phyloP scores from a whole-genome alignment of 2,113 vertebrate genomes.

The Colinus virginianus region DNA sequence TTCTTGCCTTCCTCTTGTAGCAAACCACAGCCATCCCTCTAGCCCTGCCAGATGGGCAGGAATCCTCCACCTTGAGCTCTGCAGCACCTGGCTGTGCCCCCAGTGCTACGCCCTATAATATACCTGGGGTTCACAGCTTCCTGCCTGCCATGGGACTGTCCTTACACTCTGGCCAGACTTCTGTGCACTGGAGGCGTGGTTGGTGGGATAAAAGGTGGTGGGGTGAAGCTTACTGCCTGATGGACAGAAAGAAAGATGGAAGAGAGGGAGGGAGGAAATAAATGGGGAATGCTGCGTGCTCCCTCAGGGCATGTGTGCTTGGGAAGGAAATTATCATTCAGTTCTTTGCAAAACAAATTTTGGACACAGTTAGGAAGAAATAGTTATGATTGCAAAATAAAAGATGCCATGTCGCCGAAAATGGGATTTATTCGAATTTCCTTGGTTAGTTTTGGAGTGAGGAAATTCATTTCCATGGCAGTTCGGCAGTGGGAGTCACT shows the following conservation, averaged over 20 bases:
- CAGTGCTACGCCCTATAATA: not conserved
- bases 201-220: not conserved
- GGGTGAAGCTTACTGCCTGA: not conserved
- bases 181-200: not conserved
- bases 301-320: not conserved
- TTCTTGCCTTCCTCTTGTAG: not conserved
- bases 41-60: not conserved
- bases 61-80: not conserved
- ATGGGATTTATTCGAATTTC: constrained; percentile 52
- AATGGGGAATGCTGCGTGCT: not conserved
- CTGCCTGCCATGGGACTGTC: not conserved
- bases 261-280: not conserved
- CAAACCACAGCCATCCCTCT: not conserved
- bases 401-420: not conserved
- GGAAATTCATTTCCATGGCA: constrained; percentile 47
- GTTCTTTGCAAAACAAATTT: constrained; percentile 25
- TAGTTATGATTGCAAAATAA: not conserved
- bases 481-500: not conserved
- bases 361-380: constrained; percentile 6
- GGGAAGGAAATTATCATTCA: constrained; percentile 28
- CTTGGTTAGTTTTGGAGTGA: constrained; percentile 40
- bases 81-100: not conserved
- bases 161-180: not conserved
- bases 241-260: not conserved
- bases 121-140: not conserved